Base-by-base conservation (phyloP, 1,140 invertebrate species). In the Apis florea region DNA sequence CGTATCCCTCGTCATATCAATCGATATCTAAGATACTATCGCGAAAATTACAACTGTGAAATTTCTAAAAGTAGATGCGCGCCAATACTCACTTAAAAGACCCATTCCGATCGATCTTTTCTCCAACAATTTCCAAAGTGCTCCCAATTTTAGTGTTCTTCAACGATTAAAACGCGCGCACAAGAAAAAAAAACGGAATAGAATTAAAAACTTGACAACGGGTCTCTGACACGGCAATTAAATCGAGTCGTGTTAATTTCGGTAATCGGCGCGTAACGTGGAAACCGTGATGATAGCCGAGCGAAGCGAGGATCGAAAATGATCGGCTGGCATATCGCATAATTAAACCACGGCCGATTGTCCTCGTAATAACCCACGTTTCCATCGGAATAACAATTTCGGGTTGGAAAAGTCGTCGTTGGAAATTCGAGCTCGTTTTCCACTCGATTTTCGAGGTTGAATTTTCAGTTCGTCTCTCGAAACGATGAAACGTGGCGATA, bases 361-460 rank as follows among this genome's bases (percentile, higher is more conserved):
- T n/a, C 26, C 40, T n/a, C 26, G 69, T 71, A 71, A 71, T 71
- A 71, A 56, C 53, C 53, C 2, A 8, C 26, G 53, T 71, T 40
- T 71, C 56, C 69, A 71, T 56, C 69, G 53, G 53, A 56, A 71
- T 71, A 71, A 71, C 69, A 71, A 71, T 71, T 40, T 56, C 26
- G 53, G 11, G 11, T 6, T 26, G 51, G 51, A 19, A 56, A 71
- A 56, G 49, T 56, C 21, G 40, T 49, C 66, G 47, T 68, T n/a
- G 66, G 47, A 68, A 71, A 40, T 31, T 71, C 53, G 26, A 40
- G 24, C 26, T 21, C 8, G 69, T 56, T 69, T 51, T 13, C 51
- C 4, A 70, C 53, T 24, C 31, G n/a, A 19, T 68, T 49, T 68
- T 49, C 66, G 66, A 49, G 5, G 1, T 15, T 13, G 19, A 67